Base-by-base conservation (phyloP, 2,113 vertebrate species). In the Chinchilla lanigera region DNA sequence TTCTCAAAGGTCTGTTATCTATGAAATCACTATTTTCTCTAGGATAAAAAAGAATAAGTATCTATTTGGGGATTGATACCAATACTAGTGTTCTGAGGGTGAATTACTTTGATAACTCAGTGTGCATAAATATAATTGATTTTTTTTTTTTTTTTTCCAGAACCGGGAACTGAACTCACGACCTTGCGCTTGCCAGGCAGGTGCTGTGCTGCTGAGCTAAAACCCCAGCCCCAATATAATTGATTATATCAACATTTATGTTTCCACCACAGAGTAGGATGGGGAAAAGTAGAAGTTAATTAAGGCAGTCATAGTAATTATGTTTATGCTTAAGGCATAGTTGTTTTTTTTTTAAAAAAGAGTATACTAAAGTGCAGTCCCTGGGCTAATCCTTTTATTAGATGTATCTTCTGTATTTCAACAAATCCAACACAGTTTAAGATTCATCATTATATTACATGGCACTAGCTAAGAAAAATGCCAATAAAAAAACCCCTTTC, bases 251-350 rank as follows among this genome's bases (percentile, higher is more conserved):
- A 24, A 58, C 28, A 58, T 88, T 88, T 88, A 38, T 71, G 61
- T 60, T 87, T 90, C 44, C 2, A 35, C n/a, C 20, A 83, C 54
- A 92, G 19, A 89, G 69, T 65, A 60, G 61, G 52, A 83, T 54
- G 50, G 50, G 9, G 44, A 17, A 28, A 80, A 89, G 30, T 41
- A 30, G 3, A 61, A 91, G 16, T 61, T 86, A 84, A 83, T 41
- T 52, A 81, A 91, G 98, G 77, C 28, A 92, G 47, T 90, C 71
- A 83, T 20, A 84, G 67, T 83, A 90, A 88, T 97, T 95, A 73
- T 89, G 41, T 41, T 88, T 94, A n/a, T 90, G 44, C 8, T 54
- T 93, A 96, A 92, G 60, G 0, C 44, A 86, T 3, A 19, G 9
- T 50, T 50, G 47, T 50, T 50, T 52, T 56, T 63, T 52, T 89